phyloP scores from a whole-genome alignment of 1,140 invertebrate genomes.

The Leguminivora glycinivorella region DNA sequence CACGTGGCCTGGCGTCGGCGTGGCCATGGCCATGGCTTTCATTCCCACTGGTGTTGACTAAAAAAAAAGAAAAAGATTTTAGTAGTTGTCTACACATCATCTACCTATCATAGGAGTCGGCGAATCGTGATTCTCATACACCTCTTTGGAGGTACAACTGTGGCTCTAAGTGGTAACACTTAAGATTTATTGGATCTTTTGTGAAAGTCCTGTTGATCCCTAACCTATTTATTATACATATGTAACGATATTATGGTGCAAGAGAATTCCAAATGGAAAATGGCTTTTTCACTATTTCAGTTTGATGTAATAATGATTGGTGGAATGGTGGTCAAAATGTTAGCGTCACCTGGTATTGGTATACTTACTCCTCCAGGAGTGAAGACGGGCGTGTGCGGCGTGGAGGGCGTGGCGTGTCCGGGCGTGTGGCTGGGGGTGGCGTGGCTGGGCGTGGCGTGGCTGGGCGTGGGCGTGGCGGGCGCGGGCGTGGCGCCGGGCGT shows the following conservation, averaged over 20 bases:
- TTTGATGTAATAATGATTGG: no score
- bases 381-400: slow-evolving; percentile 78
- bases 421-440: slow-evolving; percentile 81
- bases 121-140: no score
- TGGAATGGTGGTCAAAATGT: neutral
- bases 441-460: slow-evolving; percentile 82
- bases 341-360: neutral
- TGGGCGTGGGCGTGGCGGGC: slow-evolving; percentile 86
- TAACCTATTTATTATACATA: no score
- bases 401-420: slow-evolving; percentile 64
- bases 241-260: no score
- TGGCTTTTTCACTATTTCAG: no score
- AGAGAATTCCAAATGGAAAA: no score
- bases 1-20: slow-evolving; percentile 96
- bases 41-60: slow-evolving; percentile 94
- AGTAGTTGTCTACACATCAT: no score
- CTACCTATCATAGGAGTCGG: no score
- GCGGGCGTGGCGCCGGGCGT: slow-evolving; percentile 89
- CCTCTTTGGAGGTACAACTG: no score
- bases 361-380: slow-evolving; percentile 85
- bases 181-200: no score
- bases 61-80: slow-evolving; percentile 36
- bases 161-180: no score
- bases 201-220: no score
- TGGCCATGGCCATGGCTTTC: slow-evolving; percentile 98